Conservation (phyloP, 2,888 invertebrate genomes). For the Lasioglossum calceatum region DNA sequence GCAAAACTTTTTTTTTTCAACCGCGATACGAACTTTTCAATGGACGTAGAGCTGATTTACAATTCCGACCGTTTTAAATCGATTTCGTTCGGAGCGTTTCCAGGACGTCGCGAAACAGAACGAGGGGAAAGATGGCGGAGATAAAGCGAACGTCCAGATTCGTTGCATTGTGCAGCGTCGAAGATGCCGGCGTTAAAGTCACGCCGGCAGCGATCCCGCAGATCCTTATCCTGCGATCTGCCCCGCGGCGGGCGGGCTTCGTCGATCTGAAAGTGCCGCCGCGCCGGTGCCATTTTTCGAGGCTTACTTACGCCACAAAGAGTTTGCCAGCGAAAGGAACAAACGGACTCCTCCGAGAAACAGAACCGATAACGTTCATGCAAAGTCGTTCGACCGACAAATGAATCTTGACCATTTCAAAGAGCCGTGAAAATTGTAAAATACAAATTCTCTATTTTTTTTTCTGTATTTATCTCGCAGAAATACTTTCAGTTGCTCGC, state of each 20-base stretch:
- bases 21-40: not conserved
- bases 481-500: too few species aligned
- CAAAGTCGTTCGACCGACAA: not conserved
- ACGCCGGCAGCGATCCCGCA: constrained; percentile 52
- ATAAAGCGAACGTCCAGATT: constrained; percentile 59
- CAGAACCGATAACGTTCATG: constrained; percentile 14
- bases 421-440: not conserved
- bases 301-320: constrained; percentile 42
- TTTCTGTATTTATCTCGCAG: too few species aligned
- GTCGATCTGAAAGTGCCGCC: constrained; percentile 44
- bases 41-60: not conserved
- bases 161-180: constrained; percentile 65
- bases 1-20: not conserved
- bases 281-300: constrained; percentile 51
- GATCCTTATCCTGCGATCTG: constrained; percentile 68
- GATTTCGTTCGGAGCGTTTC: constrained; percentile 1
- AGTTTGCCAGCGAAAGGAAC: constrained; percentile 3
- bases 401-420: not conserved
- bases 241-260: constrained; percentile 23
- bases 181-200: constrained; percentile 62
- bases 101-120: constrained; percentile 5
- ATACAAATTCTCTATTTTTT: not conserved
- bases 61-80: constrained; percentile 9
- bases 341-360: constrained; percentile 20
- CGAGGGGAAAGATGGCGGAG: constrained; percentile 58